A percentile compares a stretch with the other conserved stretches of the same genome.
phyloP scores from a whole-genome alignment of 2,888 invertebrate genomes.

The Eilema caniola region DNA sequence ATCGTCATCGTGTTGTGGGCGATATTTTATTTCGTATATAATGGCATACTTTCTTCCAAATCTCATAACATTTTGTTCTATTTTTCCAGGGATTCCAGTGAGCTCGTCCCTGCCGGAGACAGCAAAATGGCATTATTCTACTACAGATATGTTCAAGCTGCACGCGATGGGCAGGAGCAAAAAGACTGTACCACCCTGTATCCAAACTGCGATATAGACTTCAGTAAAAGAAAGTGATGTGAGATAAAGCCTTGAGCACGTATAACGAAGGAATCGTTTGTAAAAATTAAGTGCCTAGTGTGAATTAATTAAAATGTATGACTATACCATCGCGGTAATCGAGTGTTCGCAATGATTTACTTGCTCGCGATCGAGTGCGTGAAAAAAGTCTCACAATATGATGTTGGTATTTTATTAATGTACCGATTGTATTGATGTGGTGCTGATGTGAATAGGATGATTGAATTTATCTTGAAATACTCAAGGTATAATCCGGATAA shows the following conservation, averaged over 20 bases:
- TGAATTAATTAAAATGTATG: background rate
- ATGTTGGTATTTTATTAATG: background rate
- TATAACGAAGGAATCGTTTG: background rate
- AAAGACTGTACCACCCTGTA: slow-evolving; percentile 91
- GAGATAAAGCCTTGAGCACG: background rate
- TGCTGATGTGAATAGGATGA: background rate
- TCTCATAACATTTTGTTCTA: background rate
- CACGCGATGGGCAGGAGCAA: slow-evolving; percentile 93
- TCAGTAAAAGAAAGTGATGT: slow-evolving; percentile 68
- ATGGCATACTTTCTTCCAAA: no score
- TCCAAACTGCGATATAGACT: slow-evolving; percentile 90
- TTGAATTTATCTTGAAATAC: background rate
- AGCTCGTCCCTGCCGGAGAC: slow-evolving; percentile 90
- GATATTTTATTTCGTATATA: no score
- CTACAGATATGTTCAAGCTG: slow-evolving; percentile 93
- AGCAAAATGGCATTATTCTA: slow-evolving; percentile 91
- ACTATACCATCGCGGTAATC: background rate
- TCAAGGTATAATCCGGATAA: no score
- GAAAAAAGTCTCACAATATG: background rate
- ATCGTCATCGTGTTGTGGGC: no score
- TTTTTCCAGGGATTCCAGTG: slow-evolving; percentile 90
- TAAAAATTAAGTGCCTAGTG: background rate
- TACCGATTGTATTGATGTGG: background rate
- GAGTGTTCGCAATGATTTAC: background rate
- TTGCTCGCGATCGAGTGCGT: background rate